Evolutionary conservation across 2,113 vertebrate species (phyloP), one percentile per base, ranked within the genome.

Genomic region (Cottus gobio): DNA sequence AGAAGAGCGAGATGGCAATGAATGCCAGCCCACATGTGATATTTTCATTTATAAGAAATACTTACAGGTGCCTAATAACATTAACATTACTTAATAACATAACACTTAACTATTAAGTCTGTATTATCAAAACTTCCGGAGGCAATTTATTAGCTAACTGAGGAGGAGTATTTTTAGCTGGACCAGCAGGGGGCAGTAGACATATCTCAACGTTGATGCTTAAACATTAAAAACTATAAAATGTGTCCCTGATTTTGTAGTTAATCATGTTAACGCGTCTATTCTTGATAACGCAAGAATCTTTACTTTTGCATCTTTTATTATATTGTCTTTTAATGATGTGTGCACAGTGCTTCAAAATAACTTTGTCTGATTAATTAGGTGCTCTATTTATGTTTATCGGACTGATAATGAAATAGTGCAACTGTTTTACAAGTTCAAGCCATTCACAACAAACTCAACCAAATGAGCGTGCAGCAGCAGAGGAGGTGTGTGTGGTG

Each of bases 51-150:
- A 62, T 76, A 76, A 97, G 93, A 90, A 95, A 94, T 91, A 95
- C 93, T 96, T 95, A 96, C 95, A 96, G 94, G 93, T 96, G 95
- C 94, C 92, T 94, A 95, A 96, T 95, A 95, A 94, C 91, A 95
- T 93, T 93, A 93, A 28, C 80, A 31, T 46, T 28, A 65, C 64
- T 36, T 67, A 42, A 68, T 36, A 58, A 76, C 24, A 48, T 65
- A 64, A 30, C 39, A 48, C 18, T 58, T 52, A 20, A 73, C 18
- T 66, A 15, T 37, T 13, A 7, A 71, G 22, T 57, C 15, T 50
- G 34, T 42, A 60, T 72, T 50, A 61, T 78, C 50, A 56, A 26
- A 76, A 76, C 58, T 56, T 57, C 30, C 76, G 16, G 15, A 20
- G 44, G 61, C 34, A 39, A 46, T 57, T 36, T 62, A 67, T 69